These are phyloP conservation scores for Drosophila virilis DNA, from an alignment of 1,140 invertebrate species.

Conservation along the genomic window DNA sequence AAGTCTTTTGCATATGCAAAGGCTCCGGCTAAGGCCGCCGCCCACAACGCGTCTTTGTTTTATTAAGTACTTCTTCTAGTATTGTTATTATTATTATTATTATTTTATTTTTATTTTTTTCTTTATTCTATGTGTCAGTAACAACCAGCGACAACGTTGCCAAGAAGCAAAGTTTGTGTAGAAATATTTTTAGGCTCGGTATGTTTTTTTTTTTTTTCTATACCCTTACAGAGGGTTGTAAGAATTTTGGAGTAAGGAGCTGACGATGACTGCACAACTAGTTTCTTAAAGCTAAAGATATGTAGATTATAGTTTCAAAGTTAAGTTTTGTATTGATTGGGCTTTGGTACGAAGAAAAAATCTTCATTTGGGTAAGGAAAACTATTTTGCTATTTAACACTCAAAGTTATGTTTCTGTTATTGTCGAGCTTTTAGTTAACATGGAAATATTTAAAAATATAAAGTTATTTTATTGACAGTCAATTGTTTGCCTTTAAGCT, in stretches of 20 bases:
- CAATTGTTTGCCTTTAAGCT: too few relatives aligned
- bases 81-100: conserved; percentile 48
- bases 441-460: too few relatives aligned
- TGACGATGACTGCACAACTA: too few relatives aligned
- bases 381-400: too few relatives aligned
- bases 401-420: too few relatives aligned
- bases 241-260: neutral
- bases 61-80: conserved; percentile 69
- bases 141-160: conserved; percentile 39
- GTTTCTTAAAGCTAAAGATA: too few relatives aligned
- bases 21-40: conserved; percentile 40
- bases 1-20: conserved; percentile 54
- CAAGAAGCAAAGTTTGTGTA: conserved; percentile 61
- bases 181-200: conserved; percentile 57
- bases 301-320: too few relatives aligned
- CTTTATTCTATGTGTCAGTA: conserved; percentile 5
- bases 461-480: too few relatives aligned
- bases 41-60: conserved; percentile 72
- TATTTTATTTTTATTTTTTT: conserved; percentile 23
- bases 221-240: conserved; percentile 1
- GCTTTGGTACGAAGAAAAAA: too few relatives aligned
- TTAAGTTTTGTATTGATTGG: too few relatives aligned
- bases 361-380: too few relatives aligned
- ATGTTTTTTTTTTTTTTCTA: conserved; percentile 13
- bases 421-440: too few relatives aligned